Conservation (phyloP, 92 coral and sea anemone genomes). For the Bergia puertoricense region DNA sequence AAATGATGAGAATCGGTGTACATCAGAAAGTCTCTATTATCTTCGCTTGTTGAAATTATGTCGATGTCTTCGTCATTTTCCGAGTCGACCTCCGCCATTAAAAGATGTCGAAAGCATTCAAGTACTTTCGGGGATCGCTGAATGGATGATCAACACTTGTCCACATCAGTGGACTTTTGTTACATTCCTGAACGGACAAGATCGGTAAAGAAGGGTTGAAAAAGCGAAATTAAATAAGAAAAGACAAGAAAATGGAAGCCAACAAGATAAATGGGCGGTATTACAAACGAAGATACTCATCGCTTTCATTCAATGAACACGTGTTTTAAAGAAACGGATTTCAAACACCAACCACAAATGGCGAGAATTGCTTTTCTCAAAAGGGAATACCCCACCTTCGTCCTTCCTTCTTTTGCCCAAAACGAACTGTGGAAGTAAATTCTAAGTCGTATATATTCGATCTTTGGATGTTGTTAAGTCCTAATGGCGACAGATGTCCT, state of each 20-base stretch:
- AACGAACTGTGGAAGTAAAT: conserved; percentile 5
- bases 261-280: conserved; percentile 24
- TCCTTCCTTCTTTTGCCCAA: not conserved
- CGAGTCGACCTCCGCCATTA: conserved; percentile 45
- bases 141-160: not conserved
- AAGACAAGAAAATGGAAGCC: conserved; percentile 19
- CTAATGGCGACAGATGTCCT: conserved; percentile 36
- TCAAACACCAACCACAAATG: not conserved
- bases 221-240: not conserved
- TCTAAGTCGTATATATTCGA: not conserved
- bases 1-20: conserved; percentile 12
- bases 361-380: not conserved
- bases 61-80: conserved; percentile 45
- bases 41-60: conserved; percentile 29
- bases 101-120: conserved; percentile 18
- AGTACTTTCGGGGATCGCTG: not conserved
- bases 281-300: not conserved
- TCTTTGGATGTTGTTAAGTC: not conserved
- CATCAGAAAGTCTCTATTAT: conserved; percentile 25
- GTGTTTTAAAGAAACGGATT: conserved; percentile 6
- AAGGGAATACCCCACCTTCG: not conserved
- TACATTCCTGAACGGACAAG: conserved; percentile 20
- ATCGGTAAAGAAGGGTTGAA: not conserved
- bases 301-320: conserved; percentile 26
- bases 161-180: not conserved